Percentiles rank a stretch among this genome's conserved stretches.
Conservation (phyloP, 2,888 invertebrate species). For the Oconnorella tubifera region DNA sequence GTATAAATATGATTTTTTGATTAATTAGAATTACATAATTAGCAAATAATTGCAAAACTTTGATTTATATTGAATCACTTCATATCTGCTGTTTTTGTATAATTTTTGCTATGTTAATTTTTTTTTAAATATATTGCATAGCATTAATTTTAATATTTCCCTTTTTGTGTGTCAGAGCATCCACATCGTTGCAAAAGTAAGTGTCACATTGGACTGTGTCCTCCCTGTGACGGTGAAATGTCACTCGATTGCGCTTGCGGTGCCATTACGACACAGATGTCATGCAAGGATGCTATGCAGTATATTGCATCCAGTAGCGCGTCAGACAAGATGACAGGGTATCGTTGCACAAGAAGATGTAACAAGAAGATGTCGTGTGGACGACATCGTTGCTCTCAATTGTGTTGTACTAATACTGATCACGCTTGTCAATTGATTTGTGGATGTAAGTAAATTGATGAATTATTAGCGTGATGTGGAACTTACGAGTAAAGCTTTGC, state of each 20-base stretch:
- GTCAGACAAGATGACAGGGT: conserved; percentile 32
- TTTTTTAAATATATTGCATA: too few species aligned
- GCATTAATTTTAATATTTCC: too few species aligned
- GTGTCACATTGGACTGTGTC: conserved; percentile 79
- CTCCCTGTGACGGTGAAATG: conserved; percentile 62
- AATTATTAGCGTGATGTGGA: too few species aligned
- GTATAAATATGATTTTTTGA: too few species aligned
- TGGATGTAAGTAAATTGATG: conserved; percentile 58
- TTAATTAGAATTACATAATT: too few species aligned
- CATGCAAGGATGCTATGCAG: conserved; percentile 44
- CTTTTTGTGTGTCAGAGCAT: background rate
- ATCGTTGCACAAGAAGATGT: conserved; percentile 79
- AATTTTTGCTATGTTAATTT: too few species aligned
- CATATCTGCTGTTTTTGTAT: too few species aligned
- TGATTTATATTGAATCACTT: too few species aligned
- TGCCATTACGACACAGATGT: conserved; percentile 61
- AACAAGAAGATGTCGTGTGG: conserved; percentile 65
- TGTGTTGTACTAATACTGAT: conserved; percentile 74
- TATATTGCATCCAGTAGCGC: conserved; percentile 26
- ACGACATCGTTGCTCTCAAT: conserved; percentile 72
- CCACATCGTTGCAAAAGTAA: conserved; percentile 67
- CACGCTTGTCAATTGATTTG: conserved; percentile 72
- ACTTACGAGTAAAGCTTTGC: too few species aligned
- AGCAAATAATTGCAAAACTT: too few species aligned
- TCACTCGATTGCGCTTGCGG: conserved; percentile 48